Conservation (phyloP, 2,888 invertebrate genomes). For the Emesis furor region DNA sequence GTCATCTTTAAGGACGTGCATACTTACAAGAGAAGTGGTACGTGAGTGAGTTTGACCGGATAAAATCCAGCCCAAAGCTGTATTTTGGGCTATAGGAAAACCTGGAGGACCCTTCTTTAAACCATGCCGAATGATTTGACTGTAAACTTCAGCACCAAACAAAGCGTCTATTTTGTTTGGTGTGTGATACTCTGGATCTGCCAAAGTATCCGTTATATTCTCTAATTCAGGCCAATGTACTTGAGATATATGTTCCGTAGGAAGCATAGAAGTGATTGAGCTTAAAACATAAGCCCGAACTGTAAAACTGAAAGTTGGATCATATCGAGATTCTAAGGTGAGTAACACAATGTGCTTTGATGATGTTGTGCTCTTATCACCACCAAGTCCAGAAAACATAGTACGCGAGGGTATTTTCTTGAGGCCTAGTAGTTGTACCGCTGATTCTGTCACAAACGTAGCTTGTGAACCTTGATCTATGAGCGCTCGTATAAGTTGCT, state of each 20-base stretch:
- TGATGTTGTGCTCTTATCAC: neutral
- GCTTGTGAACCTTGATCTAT: conserved; percentile 15
- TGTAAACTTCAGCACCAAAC: no score
- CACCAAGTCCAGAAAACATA: neutral
- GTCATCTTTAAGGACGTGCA: conserved; percentile 51
- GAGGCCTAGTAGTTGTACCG: neutral
- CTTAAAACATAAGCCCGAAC: neutral
- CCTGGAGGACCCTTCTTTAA: no score
- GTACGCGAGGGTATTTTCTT: neutral
- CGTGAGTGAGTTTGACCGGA: no score
- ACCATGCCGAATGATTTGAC: no score
- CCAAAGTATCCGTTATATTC: neutral
- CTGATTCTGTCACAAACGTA: conserved; percentile 11
- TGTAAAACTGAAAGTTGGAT: neutral
- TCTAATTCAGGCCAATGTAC: neutral
- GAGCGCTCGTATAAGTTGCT: neutral
- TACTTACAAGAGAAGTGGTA: no score
- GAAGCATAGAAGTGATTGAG: neutral
- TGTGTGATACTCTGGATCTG: neutral
- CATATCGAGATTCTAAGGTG: neutral
- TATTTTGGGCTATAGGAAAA: no score
- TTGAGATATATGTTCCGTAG: neutral
- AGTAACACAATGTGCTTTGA: neutral
- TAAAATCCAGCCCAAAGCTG: no score
- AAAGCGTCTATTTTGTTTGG: neutral